phyloP scores from a whole-genome alignment of 1,140 invertebrate species.

The Gonioctena quinquepunctata region DNA sequence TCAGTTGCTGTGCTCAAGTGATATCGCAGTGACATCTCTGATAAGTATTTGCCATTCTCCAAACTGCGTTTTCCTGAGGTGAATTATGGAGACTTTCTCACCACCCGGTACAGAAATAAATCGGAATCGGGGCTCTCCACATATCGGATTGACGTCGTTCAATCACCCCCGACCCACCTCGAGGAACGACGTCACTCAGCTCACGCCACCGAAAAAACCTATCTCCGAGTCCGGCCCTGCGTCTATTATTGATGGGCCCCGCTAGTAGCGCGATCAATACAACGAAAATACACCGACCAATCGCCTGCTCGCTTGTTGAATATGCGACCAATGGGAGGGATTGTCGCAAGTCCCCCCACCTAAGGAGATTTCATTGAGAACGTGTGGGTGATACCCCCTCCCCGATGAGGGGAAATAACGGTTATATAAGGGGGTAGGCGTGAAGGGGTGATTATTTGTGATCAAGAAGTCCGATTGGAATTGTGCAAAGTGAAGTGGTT shows the following conservation, averaged over 20 bases:
- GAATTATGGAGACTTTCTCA: too few species aligned
- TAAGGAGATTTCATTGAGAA: slow-evolving; percentile 62
- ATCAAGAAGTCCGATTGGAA: slow-evolving; percentile 2
- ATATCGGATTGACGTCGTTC: too few species aligned
- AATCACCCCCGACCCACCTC: not conserved
- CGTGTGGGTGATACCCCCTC: slow-evolving; percentile 59
- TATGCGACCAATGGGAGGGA: slow-evolving; percentile 38
- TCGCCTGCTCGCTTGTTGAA: slow-evolving; percentile 38
- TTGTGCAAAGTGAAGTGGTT: slow-evolving; percentile 7
- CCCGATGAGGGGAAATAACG: slow-evolving; percentile 44
- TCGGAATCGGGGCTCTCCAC: too few species aligned
- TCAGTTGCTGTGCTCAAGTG: too few species aligned
- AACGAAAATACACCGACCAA: slow-evolving; percentile 32
- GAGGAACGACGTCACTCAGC: not conserved
- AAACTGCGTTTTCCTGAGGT: too few species aligned
- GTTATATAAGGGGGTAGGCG: slow-evolving; percentile 60
- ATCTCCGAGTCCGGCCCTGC: not conserved
- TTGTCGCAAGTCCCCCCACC: slow-evolving; percentile 41
- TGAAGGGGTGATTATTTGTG: slow-evolving; percentile 38
- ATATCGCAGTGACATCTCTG: too few species aligned
- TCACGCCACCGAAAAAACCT: not conserved
- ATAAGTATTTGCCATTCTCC: too few species aligned
- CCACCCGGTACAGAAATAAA: too few species aligned
- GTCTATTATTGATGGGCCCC: slow-evolving; percentile 18
- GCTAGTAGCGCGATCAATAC: slow-evolving; percentile 36